Evolutionary conservation across 2,888 invertebrate species (phyloP), one percentile per base, ranked within the genome.

Genomic region (Acanthosoma haemorrhoidale): DNA sequence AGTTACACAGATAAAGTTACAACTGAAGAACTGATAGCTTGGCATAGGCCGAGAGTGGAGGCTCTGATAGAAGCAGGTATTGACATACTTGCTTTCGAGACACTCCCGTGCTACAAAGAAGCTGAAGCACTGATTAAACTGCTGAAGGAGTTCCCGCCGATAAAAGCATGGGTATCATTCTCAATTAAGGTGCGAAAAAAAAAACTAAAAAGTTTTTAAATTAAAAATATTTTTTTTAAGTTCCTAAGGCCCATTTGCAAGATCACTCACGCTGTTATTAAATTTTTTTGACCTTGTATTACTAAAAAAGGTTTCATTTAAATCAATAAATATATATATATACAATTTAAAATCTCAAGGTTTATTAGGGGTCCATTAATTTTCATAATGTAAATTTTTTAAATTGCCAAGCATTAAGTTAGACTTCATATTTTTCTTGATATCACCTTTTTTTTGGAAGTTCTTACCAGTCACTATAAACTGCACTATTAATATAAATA

Each of bases 31-130:
- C 86, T 96, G 79, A 86, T 85, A 60, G 86, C 89, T 51, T 95
- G 94, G 92, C 96, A 97, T 81, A 83, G 87, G 69, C 89, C 91
- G 0, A 85, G 95, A 58, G 87, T 96, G 32, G 84, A 87, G 76
- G 89, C 91, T 0, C 82, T 96, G 31, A 79, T 93, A 18, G 87
- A 90, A 73, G 89, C 87, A 2, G 93, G 92, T 0, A 90, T 91
- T 2, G 94, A 96, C 80, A 79, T 94, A 5, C 80, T 97, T 73
- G 95, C 94, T 1, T 81, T 96, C 75, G 96, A 97, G 81, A 97
- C 97, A 0, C 91, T 96, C 76, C 96, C 97, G 6, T 91, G 92
- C 75, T 85, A 86, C 61, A 79, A 81, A 70, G 96, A 97, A 81
- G 96, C 92, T 0, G 88, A 89, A 78, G 90, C 90, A 78, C 80